These are phyloP conservation scores for Ruditapes philippinarum DNA, from an alignment of 1,140 invertebrate genomes.

Conservation along the genomic window DNA sequence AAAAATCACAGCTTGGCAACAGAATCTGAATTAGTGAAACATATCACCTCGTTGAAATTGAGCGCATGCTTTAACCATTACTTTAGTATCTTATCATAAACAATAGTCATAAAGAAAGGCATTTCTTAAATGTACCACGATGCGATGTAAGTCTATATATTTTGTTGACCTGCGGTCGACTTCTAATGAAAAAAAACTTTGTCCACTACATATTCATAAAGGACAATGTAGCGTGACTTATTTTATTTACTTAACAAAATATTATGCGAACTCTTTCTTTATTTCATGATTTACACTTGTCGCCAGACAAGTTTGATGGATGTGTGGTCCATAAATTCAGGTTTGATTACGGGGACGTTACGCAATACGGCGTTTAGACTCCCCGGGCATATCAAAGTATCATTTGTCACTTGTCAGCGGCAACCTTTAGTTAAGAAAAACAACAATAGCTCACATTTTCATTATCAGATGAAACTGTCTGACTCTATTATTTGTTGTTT, in stretches of 20 bases:
- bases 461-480: conserved; percentile 32
- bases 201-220: background rate
- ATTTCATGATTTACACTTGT: conserved; percentile 35
- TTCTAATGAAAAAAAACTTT: background rate
- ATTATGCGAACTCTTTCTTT: conserved; percentile 10
- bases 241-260: background rate
- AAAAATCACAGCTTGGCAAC: no score
- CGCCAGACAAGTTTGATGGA: conserved; percentile 18
- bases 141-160: no score
- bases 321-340: conserved; percentile 32
- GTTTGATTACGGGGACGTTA: conserved; percentile 45
- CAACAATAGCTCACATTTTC: conserved; percentile 25
- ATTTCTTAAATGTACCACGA: no score
- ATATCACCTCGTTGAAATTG: no score
- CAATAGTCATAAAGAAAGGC: no score
- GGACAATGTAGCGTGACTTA: background rate
- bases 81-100: no score
- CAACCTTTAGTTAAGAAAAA: background rate
- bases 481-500: conserved; percentile 37
- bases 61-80: no score
- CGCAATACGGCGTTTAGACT: conserved; percentile 30
- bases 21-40: no score
- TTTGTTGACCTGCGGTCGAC: no score
- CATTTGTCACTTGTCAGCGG: conserved; percentile 52
- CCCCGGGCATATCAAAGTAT: background rate